These are phyloP conservation scores for Caenorhabditis parvicauda DNA, from an alignment of 2,888 invertebrate genomes.

Conservation along the genomic window DNA sequence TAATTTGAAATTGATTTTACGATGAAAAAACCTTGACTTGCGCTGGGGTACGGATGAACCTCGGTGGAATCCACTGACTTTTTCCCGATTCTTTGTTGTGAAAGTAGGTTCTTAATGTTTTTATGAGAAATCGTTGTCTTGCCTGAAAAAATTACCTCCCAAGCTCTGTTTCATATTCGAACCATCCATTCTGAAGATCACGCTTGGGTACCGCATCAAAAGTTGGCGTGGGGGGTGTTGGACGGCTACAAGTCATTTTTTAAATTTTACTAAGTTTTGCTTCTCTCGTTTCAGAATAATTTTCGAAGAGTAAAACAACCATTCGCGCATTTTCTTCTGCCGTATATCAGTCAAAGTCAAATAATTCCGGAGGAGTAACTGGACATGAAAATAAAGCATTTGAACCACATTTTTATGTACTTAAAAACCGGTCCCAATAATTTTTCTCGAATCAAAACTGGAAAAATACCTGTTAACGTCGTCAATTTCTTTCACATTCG, in stretches of 20 bases:
- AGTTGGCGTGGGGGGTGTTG: constrained; percentile 44
- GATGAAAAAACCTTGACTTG: constrained; percentile 28
- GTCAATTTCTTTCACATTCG: constrained; percentile 55
- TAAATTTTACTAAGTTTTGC: background rate
- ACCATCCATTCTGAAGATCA: constrained; percentile 53
- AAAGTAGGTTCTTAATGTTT: constrained; percentile 36
- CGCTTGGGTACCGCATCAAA: constrained; percentile 33
- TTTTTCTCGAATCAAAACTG: constrained; percentile 1
- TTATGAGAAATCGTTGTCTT: too few species aligned
- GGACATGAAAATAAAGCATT: too few species aligned
- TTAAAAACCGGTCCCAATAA: background rate
- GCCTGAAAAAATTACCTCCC: too few species aligned
- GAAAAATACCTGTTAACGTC: constrained; percentile 32
- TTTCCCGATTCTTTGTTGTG: constrained; percentile 46
- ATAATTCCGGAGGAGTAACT: too few species aligned
- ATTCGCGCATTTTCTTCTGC: too few species aligned
- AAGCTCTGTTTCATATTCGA: constrained; percentile 52
- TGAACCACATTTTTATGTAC: too few species aligned
- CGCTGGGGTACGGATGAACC: constrained; percentile 45
- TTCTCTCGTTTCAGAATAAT: background rate
- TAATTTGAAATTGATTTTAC: background rate
- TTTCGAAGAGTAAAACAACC: background rate
- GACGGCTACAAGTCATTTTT: constrained; percentile 14
- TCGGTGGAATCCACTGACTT: constrained; percentile 58
- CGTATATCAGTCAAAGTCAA: too few species aligned